Evolutionary conservation across 1,140 invertebrate species (phyloP).

Genomic region (Drosophila elegans): DNA sequence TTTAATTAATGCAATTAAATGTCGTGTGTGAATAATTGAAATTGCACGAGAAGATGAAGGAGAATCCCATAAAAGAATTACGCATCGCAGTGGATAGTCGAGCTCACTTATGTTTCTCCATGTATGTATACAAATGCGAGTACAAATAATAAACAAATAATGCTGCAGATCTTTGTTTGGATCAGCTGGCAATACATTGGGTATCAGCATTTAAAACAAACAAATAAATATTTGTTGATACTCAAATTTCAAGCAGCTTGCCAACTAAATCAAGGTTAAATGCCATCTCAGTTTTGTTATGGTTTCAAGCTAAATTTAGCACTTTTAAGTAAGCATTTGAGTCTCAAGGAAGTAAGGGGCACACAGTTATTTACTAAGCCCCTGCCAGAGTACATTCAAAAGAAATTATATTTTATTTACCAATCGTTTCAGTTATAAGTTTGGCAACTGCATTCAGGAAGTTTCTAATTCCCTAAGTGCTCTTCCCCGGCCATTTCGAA

Average conservation of each 20-base stretch:
- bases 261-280: slow-evolving; percentile 13
- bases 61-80: slow-evolving; percentile 37
- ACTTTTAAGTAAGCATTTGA: not conserved
- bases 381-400: not conserved
- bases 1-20: slow-evolving; percentile 62
- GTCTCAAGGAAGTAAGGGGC: too few relatives aligned
- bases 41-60: slow-evolving; percentile 25
- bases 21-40: slow-evolving; percentile 53
- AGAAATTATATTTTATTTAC: slow-evolving; percentile 17
- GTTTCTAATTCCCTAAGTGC: slow-evolving; percentile 41
- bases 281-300: not conserved
- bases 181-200: slow-evolving; percentile 18
- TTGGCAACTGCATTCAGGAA: slow-evolving; percentile 29
- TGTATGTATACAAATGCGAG: slow-evolving; percentile 8
- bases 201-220: slow-evolving; percentile 9
- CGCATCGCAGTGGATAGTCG: slow-evolving; percentile 5
- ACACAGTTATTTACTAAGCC: not conserved
- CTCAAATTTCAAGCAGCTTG: not conserved
- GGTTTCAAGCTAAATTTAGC: not conserved
- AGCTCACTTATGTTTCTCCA: slow-evolving; percentile 5
- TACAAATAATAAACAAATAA: slow-evolving; percentile 20
- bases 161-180: slow-evolving; percentile 3
- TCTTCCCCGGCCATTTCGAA: slow-evolving; percentile 23
- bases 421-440: slow-evolving; percentile 30
- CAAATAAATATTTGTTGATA: not conserved